Percentiles rank a stretch among this genome's conserved stretches.
phyloP scores from a whole-genome alignment of 1,140 invertebrate genomes.

The Archegozetes longisetosus region DNA sequence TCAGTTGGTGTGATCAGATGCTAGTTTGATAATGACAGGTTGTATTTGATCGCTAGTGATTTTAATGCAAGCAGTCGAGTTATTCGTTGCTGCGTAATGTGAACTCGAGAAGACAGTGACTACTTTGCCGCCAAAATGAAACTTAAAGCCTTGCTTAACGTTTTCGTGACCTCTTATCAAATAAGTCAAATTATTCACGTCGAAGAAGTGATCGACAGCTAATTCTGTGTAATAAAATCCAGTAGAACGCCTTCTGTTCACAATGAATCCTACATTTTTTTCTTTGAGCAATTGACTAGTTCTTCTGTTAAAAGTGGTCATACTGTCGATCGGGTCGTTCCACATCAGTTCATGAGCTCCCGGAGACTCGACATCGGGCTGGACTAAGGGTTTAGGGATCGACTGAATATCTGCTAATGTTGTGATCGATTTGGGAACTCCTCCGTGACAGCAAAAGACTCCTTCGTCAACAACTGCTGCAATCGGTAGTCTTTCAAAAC shows the following conservation, averaged over 20 bases:
- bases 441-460: constrained; percentile 56
- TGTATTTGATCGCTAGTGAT: constrained; percentile 38
- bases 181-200: constrained; percentile 43
- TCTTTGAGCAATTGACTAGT: neutral
- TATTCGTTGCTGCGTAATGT: constrained; percentile 43
- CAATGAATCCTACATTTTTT: constrained; percentile 41
- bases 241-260: constrained; percentile 46
- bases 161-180: constrained; percentile 55
- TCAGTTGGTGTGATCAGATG: no score
- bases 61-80: constrained; percentile 47
- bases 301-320: constrained; percentile 1
- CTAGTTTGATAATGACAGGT: constrained; percentile 40
- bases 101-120: constrained; percentile 50
- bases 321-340: constrained; percentile 48
- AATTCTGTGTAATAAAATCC: constrained; percentile 48
- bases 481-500: constrained; percentile 52
- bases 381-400: constrained; percentile 42
- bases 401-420: constrained; percentile 34
- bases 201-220: constrained; percentile 47
- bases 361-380: constrained; percentile 44
- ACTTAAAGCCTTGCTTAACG: constrained; percentile 25
- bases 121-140: constrained; percentile 41
- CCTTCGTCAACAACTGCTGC: constrained; percentile 50
- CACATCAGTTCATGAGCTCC: constrained; percentile 59
- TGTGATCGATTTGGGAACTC: constrained; percentile 41